These are phyloP conservation scores for Nemotelus nigrinus DNA, from an alignment of 2,888 invertebrate species.

Conservation along the genomic window DNA sequence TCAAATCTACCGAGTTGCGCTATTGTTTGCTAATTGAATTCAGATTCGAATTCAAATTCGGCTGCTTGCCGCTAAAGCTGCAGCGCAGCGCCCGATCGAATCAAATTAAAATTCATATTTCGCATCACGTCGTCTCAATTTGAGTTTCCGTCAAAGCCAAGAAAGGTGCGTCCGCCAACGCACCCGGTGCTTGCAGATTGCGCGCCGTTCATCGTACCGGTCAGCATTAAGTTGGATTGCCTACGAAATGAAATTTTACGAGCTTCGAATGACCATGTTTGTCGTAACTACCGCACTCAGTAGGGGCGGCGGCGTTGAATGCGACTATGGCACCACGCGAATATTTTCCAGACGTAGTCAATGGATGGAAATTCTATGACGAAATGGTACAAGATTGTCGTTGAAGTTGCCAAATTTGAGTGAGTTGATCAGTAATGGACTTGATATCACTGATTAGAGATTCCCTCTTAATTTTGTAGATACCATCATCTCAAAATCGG, in stretches of 20 bases:
- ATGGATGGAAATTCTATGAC: constrained; percentile 31
- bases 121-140: constrained; percentile 36
- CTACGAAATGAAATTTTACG: constrained; percentile 1
- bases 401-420: constrained; percentile 11
- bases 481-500: too few relatives aligned
- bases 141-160: constrained; percentile 38
- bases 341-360: constrained; percentile 16
- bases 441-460: too few relatives aligned
- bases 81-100: background rate
- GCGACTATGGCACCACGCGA: constrained; percentile 5
- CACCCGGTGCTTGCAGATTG: background rate
- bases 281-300: too few relatives aligned
- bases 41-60: constrained; percentile 2
- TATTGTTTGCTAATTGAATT: constrained; percentile 42
- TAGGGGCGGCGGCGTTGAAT: background rate
- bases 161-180: constrained; percentile 40
- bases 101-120: constrained; percentile 37
- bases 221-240: too few relatives aligned
- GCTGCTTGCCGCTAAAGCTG: background rate
- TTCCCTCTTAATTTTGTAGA: too few relatives aligned
- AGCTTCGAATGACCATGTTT: constrained; percentile 30
- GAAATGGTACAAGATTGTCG: background rate
- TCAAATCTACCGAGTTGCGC: constrained; percentile 17
- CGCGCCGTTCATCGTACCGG: too few relatives aligned
- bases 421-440: too few relatives aligned